Percentiles rank a stretch among this genome's conserved stretches.
phyloP scores from a whole-genome alignment of 1,140 invertebrate genomes.

The Lithobius niger region DNA sequence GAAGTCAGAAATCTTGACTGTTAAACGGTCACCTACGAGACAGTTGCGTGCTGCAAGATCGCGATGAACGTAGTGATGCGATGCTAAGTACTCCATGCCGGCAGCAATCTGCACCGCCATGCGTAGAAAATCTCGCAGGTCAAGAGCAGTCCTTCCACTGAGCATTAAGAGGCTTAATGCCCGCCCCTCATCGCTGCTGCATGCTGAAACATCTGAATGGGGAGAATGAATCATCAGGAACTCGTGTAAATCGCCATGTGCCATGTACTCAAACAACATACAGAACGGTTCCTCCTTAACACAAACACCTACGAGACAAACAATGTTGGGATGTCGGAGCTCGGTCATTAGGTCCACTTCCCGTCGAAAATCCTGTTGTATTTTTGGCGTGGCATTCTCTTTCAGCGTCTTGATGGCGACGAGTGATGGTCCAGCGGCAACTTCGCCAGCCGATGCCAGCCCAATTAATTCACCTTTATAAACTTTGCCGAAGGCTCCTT shows the following conservation, averaged over 20 bases:
- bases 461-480: slow-evolving; percentile 82
- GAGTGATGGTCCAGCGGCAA: slow-evolving; percentile 40
- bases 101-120: slow-evolving; percentile 85
- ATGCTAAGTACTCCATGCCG: slow-evolving; percentile 90
- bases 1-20: slow-evolving; percentile 94
- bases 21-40: slow-evolving; percentile 80
- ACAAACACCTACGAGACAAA: slow-evolving; percentile 83
- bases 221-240: slow-evolving; percentile 82
- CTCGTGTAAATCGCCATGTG: slow-evolving; percentile 85
- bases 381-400: slow-evolving; percentile 81
- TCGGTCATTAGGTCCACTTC: slow-evolving; percentile 84
- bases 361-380: slow-evolving; percentile 76
- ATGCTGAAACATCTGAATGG: slow-evolving; percentile 39
- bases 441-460: too few species aligned
- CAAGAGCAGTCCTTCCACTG: slow-evolving; percentile 44
- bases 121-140: slow-evolving; percentile 63
- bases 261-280: slow-evolving; percentile 95
- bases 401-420: slow-evolving; percentile 91
- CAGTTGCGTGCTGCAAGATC: slow-evolving; percentile 94
- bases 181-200: slow-evolving; percentile 47
- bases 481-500: slow-evolving; percentile 93
- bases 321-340: slow-evolving; percentile 87
- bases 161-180: too few species aligned
- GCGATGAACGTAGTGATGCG: slow-evolving; percentile 91
- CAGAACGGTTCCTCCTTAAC: slow-evolving; percentile 81